Evolutionary conservation across 2,888 invertebrate species (phyloP).

Genomic region (Monoplex corrugatus): DNA sequence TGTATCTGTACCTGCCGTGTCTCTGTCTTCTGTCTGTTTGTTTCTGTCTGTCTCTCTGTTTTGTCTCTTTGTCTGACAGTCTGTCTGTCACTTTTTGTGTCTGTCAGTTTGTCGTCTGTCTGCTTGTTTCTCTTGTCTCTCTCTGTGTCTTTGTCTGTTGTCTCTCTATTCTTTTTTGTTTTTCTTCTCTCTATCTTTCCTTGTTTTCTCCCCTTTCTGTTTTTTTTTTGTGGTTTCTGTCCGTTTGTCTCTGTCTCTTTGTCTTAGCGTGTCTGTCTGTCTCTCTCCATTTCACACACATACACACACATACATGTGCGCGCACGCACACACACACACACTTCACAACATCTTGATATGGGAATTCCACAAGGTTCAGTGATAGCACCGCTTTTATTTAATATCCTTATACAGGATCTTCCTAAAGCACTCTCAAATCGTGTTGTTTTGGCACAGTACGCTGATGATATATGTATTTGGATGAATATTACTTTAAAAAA

Average conservation of each 20-base stretch:
- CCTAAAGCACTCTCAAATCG: no score
- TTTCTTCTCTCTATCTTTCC: not conserved
- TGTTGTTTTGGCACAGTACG: no score
- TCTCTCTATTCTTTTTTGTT: not conserved
- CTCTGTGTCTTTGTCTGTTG: not conserved
- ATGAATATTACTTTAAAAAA: no score
- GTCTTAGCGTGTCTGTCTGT: not conserved
- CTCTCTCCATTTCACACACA: not conserved
- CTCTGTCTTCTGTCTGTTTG: no score
- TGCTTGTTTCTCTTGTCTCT: not conserved
- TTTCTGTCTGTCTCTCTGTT: not conserved
- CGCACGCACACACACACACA: not conserved
- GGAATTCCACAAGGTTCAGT: no score
- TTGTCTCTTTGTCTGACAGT: not conserved
- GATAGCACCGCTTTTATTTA: no score
- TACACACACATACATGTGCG: not conserved
- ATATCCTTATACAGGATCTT: no score
- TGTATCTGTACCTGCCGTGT: no score
- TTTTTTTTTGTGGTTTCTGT: not conserved
- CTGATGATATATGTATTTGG: no score
- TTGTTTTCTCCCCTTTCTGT: not conserved
- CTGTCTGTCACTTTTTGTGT: no score
- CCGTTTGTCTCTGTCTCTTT: not conserved
- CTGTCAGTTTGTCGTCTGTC: no score
- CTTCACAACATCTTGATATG: no score